Conservation (phyloP, 2,113 vertebrate species). For the Anolis carolinensis region DNA sequence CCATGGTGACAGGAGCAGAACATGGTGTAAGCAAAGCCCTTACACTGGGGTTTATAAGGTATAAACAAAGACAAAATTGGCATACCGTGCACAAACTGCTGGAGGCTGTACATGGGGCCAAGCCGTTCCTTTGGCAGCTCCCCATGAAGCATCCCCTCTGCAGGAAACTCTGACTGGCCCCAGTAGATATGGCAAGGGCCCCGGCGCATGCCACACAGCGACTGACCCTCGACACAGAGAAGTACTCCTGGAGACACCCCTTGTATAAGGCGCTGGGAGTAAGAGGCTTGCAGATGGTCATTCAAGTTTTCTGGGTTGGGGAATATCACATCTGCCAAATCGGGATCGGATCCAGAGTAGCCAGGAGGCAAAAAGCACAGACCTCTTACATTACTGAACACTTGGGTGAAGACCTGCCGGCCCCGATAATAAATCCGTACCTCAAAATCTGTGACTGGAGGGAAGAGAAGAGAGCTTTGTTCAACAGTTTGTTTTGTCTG, state of each 20-base stretch:
- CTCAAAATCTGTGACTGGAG: slow-evolving; percentile 79
- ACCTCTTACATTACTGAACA: slow-evolving; percentile 72
- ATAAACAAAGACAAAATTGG: too few relatives aligned
- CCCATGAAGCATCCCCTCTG: slow-evolving; percentile 34
- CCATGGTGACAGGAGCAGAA: too few relatives aligned
- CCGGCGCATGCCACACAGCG: slow-evolving; percentile 61
- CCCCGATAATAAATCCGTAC: slow-evolving; percentile 84
- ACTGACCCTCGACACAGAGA: slow-evolving; percentile 58
- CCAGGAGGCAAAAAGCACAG: slow-evolving; percentile 72
- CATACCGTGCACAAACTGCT: slow-evolving; percentile 78
- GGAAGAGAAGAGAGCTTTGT: too few relatives aligned
- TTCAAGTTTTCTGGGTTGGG: slow-evolving; percentile 70
- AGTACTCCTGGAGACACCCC: slow-evolving; percentile 76
- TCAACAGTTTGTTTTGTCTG: too few relatives aligned
- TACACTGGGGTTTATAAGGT: neutral
- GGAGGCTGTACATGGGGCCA: slow-evolving; percentile 66
- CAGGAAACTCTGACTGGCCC: slow-evolving; percentile 56
- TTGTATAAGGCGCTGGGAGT: slow-evolving; percentile 75
- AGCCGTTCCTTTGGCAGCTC: slow-evolving; percentile 67
- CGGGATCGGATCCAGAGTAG: neutral
- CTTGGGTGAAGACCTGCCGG: slow-evolving; percentile 68
- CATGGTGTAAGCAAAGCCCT: neutral
- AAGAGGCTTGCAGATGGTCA: slow-evolving; percentile 67
- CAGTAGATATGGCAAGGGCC: slow-evolving; percentile 63
- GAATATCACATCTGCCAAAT: slow-evolving; percentile 70